Percentiles rank a stretch among this genome's conserved stretches.
Evolutionary conservation across 2,888 invertebrate species (phyloP).

Genomic region (Encarsia formosa): DNA sequence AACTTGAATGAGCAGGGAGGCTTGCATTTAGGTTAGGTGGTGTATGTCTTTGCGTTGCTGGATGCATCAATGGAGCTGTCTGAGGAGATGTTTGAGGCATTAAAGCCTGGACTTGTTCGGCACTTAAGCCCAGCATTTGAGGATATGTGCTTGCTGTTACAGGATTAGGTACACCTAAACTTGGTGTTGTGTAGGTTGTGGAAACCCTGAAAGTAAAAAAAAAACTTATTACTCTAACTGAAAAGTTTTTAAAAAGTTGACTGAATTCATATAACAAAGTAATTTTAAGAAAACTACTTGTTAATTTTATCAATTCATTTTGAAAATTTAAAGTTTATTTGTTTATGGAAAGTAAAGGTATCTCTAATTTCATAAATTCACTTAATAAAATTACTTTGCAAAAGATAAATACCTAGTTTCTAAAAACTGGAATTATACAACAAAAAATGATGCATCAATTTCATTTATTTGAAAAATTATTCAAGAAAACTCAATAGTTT

Average conservation of each 20-base stretch:
- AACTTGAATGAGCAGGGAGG: conserved; percentile 29
- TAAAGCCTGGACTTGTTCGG: conserved; percentile 49
- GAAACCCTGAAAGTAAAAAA: conserved; percentile 49
- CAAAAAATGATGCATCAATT: too few species aligned
- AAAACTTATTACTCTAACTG: conserved; percentile 24
- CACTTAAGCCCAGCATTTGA: conserved; percentile 53
- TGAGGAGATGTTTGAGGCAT: conserved; percentile 50
- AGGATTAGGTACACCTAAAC: conserved; percentile 46
- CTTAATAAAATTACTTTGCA: too few species aligned
- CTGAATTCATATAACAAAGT: too few species aligned
- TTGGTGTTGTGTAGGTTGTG: conserved; percentile 50
- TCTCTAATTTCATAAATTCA: too few species aligned
- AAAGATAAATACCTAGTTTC: too few species aligned
- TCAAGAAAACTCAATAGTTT: too few species aligned
- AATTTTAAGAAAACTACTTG: too few species aligned
- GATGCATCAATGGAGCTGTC: conserved; percentile 44
- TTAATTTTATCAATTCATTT: too few species aligned
- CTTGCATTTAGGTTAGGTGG: conserved; percentile 37
- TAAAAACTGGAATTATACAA: too few species aligned
- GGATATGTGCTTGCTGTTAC: conserved; percentile 47
- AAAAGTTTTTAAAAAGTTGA: too few species aligned
- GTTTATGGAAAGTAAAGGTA: conserved; percentile 5
- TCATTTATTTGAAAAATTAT: too few species aligned
- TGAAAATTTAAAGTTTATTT: background rate
- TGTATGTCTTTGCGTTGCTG: conserved; percentile 47